These are phyloP conservation scores for Chromis chromis DNA, from an alignment of 2,797 vertebrate genomes.

Conservation along the genomic window DNA sequence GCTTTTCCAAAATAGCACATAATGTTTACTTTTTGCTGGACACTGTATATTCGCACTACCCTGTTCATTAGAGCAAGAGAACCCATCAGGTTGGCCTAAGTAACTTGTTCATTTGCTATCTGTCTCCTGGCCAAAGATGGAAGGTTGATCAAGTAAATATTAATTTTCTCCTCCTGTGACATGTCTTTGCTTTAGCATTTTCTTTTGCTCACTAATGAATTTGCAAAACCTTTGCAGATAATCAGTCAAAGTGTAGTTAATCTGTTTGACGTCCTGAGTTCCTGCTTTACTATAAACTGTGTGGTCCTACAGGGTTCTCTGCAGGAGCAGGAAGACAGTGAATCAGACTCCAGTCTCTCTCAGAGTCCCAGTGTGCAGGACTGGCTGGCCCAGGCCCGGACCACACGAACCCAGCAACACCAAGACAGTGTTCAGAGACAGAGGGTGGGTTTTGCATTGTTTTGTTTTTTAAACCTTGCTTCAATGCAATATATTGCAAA, in stretches of 20 bases:
- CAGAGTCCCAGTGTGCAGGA: constrained; percentile 94
- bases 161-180: background rate
- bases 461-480: background rate
- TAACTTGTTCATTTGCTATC: no score
- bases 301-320: constrained; percentile 85
- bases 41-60: no score
- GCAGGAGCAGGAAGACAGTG: constrained; percentile 91
- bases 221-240: background rate
- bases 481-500: background rate
- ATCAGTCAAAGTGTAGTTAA: background rate
- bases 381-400: constrained; percentile 93
- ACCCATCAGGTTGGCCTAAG: no score
- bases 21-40: no score
- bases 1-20: no score
- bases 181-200: background rate
- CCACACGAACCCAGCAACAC: constrained; percentile 90
- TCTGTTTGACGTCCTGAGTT: background rate
- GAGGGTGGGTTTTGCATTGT: constrained; percentile 80
- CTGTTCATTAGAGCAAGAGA: no score
- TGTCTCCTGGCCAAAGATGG: no score
- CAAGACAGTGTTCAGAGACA: constrained; percentile 93
- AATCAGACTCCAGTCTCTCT: constrained; percentile 85
- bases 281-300: background rate
- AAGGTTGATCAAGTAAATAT: no score
- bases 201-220: background rate